Conservation (phyloP, 2,797 vertebrate species). For the Hapalemur alaotrensis region DNA sequence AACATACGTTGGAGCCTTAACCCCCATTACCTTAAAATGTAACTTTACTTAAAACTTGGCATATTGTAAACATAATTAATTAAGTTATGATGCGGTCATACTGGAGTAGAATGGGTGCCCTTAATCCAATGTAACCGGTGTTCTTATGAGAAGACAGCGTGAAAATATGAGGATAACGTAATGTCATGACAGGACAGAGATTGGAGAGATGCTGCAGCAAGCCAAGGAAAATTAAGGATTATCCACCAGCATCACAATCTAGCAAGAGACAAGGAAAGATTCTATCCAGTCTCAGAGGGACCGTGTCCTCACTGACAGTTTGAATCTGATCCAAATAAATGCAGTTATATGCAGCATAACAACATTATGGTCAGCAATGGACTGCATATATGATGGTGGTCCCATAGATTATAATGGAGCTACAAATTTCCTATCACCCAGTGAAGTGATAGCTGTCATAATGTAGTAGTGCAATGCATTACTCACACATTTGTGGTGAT, state of each 20-base stretch:
- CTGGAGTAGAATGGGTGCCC: not conserved
- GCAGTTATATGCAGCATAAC: not conserved
- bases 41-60: not conserved
- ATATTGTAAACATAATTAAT: not conserved
- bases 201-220: not conserved
- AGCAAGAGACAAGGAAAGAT: not conserved
- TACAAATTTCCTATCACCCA: not conserved
- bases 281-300: not conserved
- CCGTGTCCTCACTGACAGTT: not conserved
- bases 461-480: not conserved
- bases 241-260: not conserved
- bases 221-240: not conserved
- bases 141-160: not conserved
- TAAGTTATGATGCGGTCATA: not conserved
- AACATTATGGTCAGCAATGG: not conserved
- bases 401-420: not conserved
- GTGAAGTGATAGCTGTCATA: not conserved
- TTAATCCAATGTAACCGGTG: not conserved
- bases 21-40: not conserved
- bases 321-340: not conserved
- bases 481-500: not conserved
- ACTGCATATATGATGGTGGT: not conserved
- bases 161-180: not conserved
- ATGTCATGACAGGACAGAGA: not conserved
- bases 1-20: not conserved